Base-by-base conservation (phyloP, 2,797 vertebrate genomes). In the Eidolon dupreanum region DNA sequence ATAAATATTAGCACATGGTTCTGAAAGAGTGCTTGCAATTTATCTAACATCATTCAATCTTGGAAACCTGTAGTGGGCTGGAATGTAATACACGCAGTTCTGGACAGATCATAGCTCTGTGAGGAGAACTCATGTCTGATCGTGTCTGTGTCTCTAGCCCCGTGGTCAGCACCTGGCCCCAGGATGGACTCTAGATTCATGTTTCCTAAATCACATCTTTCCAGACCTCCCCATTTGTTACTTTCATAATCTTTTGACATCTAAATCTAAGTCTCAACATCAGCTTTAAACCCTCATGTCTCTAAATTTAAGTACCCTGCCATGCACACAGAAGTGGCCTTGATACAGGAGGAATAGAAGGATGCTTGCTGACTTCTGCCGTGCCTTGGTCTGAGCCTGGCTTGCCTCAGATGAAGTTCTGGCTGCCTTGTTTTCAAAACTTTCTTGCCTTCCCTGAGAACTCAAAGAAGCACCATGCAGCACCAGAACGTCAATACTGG, bases 161-260 rank as follows among this genome's bases (percentile, higher is more conserved):
- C 19, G 0, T 8, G 61, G 20, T 26, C 46, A 70, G 46, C 55
- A 38, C 26, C 55, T 36, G 57, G 74, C 24, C 68, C 38, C 75
- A 49, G 1, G 4, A 10, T 1, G n/a, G 49, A 22, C 31, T 71
- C 31, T 87, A 20, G 5, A n/a, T 49, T 79, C 12, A 0, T 57
- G 43, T 70, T 49, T 77, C 85, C 51, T 70, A 70, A 95, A 59
- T 82, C 65, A 28, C 5, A 59, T 74, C 41, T 75, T 75, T 89
- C 65, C 46, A 66, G 46, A 63, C 41, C 20, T 74, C 79, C 43
- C 36, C 38, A 16, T 6, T 5, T 81, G 43, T 82, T 66, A 43
- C 33, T 86, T 53, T 94, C 51, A 79, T 93, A 82, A 84, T 1
- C 19, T 84, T 94, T 65, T 78, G 38, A 78, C n/a, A 66, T 85